Conservation (phyloP, 2,888 invertebrate genomes). For the Pherbina coryleti region DNA sequence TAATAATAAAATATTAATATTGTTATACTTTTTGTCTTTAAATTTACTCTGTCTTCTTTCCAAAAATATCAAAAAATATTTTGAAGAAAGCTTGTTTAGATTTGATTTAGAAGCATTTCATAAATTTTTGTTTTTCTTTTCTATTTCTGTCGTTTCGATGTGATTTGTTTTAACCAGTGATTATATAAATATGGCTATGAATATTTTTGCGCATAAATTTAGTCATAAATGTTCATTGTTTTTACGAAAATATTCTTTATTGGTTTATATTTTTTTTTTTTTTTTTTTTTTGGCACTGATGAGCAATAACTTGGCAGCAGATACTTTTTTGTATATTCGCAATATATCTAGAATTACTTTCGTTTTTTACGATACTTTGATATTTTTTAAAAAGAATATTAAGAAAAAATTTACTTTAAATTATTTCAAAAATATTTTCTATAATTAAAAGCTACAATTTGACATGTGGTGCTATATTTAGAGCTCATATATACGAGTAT, state of each 20-base stretch:
- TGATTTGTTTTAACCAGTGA: not conserved
- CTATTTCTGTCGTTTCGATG: not conserved
- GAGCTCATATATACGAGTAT: not conserved
- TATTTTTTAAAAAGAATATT: too few relatives aligned
- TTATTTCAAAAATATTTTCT: too few relatives aligned
- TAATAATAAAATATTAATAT: too few relatives aligned
- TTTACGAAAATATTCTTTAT: conserved; percentile 14
- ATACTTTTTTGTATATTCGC: not conserved
- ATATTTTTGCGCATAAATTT: not conserved
- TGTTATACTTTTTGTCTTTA: too few relatives aligned
- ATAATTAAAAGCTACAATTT: too few relatives aligned
- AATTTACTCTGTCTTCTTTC: too few relatives aligned
- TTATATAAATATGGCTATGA: not conserved
- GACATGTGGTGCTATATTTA: not conserved
- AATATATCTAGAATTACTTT: too few relatives aligned
- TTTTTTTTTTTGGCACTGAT: not conserved
- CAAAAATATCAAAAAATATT: too few relatives aligned
- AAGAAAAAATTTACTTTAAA: too few relatives aligned
- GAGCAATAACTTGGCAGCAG: not conserved
- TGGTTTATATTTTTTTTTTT: not conserved
- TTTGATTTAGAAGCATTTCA: too few relatives aligned
- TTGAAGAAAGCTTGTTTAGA: too few relatives aligned
- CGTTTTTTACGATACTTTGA: too few relatives aligned
- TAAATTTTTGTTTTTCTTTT: not conserved
- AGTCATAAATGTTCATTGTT: not conserved